These are phyloP conservation scores for Euwallacea fornicatus DNA, from an alignment of 1,140 invertebrate species.

Conservation along the genomic window DNA sequence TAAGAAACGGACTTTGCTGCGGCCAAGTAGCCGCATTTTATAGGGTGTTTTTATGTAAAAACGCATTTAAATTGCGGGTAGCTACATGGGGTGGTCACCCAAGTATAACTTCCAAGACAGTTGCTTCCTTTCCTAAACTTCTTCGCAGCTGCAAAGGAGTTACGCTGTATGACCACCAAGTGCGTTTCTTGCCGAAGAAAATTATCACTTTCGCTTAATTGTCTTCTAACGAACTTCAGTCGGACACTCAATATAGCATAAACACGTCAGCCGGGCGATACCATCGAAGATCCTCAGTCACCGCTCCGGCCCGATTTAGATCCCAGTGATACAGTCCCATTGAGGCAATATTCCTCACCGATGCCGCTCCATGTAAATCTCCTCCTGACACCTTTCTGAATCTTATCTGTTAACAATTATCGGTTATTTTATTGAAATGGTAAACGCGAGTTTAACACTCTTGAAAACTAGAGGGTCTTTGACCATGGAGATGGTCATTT, in stretches of 20 bases:
- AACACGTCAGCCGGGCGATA: constrained; percentile 20
- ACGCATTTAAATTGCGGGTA: constrained; percentile 18
- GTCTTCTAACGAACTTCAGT: constrained; percentile 1
- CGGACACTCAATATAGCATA: background rate
- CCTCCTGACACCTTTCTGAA: constrained; percentile 14
- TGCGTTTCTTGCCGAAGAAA: constrained; percentile 9
- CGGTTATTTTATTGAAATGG: too few species aligned
- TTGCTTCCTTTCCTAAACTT: constrained; percentile 38
- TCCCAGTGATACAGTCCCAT: constrained; percentile 26
- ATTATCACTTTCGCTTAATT: constrained; percentile 10
- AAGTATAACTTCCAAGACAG: constrained; percentile 44
- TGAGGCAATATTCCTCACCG: constrained; percentile 16
- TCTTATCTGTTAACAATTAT: constrained; percentile 10
- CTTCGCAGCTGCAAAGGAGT: constrained; percentile 42
- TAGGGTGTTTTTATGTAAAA: constrained; percentile 4
- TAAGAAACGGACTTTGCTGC: too few species aligned
- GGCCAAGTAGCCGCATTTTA: background rate
- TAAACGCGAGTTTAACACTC: too few species aligned
- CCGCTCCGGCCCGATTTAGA: constrained; percentile 24
- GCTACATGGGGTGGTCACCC: constrained; percentile 33
- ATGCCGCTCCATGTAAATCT: constrained; percentile 29
- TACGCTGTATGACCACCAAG: constrained; percentile 39
- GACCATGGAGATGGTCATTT: constrained; percentile 16
- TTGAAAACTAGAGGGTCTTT: background rate
- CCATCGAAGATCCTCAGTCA: constrained; percentile 24